Percentiles rank a stretch among this genome's conserved stretches.
phyloP scores from a whole-genome alignment of 2,113 vertebrate species.

The Pyxicephalus adspersus region DNA sequence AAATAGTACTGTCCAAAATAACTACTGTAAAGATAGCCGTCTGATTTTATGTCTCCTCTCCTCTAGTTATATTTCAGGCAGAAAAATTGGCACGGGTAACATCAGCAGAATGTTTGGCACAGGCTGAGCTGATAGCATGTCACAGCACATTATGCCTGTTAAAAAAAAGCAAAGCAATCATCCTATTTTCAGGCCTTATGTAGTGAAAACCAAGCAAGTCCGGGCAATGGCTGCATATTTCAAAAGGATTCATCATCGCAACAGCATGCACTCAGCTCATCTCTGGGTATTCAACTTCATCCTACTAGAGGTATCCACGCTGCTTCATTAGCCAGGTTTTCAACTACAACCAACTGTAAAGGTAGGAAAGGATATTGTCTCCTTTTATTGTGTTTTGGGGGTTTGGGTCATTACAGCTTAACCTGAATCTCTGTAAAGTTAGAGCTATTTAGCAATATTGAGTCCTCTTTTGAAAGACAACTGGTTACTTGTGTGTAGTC shows the following conservation, averaged over 20 bases:
- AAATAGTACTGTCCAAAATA: too few relatives aligned
- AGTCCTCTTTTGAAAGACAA: neutral
- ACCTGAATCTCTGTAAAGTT: neutral
- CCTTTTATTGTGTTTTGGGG: too few relatives aligned
- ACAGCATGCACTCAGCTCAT: conserved; percentile 8
- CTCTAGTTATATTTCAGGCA: neutral
- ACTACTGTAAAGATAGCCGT: too few relatives aligned
- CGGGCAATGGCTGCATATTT: conserved; percentile 76
- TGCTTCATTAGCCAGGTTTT: neutral
- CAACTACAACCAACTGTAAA: neutral
- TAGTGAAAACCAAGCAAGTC: conserved; percentile 73
- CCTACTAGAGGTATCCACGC: neutral
- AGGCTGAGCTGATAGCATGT: conserved; percentile 57
- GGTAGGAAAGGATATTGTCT: neutral
- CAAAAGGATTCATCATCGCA: conserved; percentile 61
- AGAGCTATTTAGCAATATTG: neutral
- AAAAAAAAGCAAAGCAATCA: conserved; percentile 63
- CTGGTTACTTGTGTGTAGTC: neutral
- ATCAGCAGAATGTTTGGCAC: conserved; percentile 46
- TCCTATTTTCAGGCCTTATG: conserved; percentile 69
- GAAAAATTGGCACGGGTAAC: neutral
- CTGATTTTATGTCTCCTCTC: neutral
- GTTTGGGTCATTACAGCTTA: too few relatives aligned
- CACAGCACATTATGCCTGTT: conserved; percentile 55
- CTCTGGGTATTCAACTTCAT: neutral